Evolutionary conservation across 2,888 invertebrate species (phyloP), one percentile per base, ranked within the genome.

Genomic region (Dicyrtoma fusca): DNA sequence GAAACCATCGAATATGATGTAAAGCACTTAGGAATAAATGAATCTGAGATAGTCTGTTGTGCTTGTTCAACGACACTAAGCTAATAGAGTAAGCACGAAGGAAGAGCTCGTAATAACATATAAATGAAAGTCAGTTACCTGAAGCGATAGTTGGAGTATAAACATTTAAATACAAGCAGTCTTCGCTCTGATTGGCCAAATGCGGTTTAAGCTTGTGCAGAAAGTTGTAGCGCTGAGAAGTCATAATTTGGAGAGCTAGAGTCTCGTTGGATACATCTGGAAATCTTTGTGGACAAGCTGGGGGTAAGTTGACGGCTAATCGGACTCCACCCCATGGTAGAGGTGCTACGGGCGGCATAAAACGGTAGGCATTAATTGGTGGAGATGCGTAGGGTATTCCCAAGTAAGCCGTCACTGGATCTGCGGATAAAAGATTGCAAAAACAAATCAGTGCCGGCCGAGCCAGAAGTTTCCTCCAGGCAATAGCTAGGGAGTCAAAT

Each of bases 241-340:
- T 78, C 80, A 80, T 80, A 44, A 69, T 72, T 63, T 76, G 73
- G 25, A 80, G 77, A 51, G 76, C 78, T 72, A 73, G 74, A 21
- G 80, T 77, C 69, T 72, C 72, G 73, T 80, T 80, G 34, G 76
- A 82, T 63, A 88, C 82, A 82, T 89, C 88, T 34, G 89, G 68
- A 45, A 83, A 81, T 11, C 82, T 82, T 84, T 92, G 94, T 3
- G 93, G 93, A 66, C 80, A 80, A 17, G 78, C 80, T 34, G 80
- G 78, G 10, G 80, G 78, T 11, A 75, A 72, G 42, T 66, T 71
- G 55, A 73, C 73, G 23, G 80, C 80, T 21, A 71, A 53, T 53
- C 77, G 73, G n/a, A 76, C 76, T n/a, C 51, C 66, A 47, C 73
- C 69, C 80, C 80, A 80, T 47, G 77, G 77, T 21, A 78, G 74